Evolutionary conservation across 2,797 vertebrate species (phyloP), one percentile per base, ranked within the genome.

Genomic region (Pangasius krempfi): DNA sequence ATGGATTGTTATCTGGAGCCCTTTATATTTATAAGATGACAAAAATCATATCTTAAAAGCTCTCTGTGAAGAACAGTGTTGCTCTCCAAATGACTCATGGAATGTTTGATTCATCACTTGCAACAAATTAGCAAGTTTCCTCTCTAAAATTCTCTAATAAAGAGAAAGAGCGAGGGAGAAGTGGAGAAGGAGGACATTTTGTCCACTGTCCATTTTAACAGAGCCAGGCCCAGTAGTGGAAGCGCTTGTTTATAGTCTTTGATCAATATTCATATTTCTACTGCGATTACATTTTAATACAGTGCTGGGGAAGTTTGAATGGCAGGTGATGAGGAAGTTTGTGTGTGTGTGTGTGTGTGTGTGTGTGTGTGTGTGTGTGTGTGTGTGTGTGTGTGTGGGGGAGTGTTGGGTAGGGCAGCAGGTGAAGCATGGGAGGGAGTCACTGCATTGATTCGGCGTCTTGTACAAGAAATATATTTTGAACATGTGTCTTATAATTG

Each of bases 201-300:
- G 73, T 85, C 85, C 79, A 68, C 27, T 80, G 88, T 85, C 80
- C 6, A 92, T 95, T 88, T 92, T 93, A 96, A 93, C 95, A 95
- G 95, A 97, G 95, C 94, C 94, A 37, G 87, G 91, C 68, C 94
- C 96, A 95, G 94, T 89, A 92, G 94, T 96, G 96, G 96, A 97
- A 97, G 96, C 96, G 95, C 96, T 86, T 95, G 95, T 96, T 96
- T 95, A 95, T 96, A 95, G 94, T 96, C 95, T 96, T 96, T 96
- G 95, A 96, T 96, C 92, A 94, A 94, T 95, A 96, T 94, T 94
- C 92, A 93, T 93, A 95, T 94, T 93, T 94, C 94, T 94, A 96
- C 93, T 94, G 95, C 94, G 94, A 92, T 95, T 94, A 96, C 95
- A 95, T 95, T 94, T 94, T 93, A 94, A 95, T 95, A 95, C 93